A percentile compares a stretch with the other conserved stretches of the same genome.
These are phyloP conservation scores for Sminthurides aquaticus DNA, from an alignment of 2,888 invertebrate species.

Conservation along the genomic window DNA sequence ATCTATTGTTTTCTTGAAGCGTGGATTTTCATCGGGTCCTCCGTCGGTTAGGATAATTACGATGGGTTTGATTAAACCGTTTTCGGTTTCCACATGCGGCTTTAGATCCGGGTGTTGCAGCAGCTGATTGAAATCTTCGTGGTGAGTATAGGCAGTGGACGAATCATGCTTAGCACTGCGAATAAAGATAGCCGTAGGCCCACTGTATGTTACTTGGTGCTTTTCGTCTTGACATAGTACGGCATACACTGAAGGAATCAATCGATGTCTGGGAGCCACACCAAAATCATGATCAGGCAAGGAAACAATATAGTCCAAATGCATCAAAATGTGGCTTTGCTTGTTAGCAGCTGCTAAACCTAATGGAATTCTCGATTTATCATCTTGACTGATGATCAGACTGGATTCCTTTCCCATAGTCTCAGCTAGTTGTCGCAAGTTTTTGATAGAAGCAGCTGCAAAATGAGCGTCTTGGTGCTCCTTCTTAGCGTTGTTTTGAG, in stretches of 20 bases:
- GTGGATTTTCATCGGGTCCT: too few relatives aligned
- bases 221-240: slow-evolving; percentile 2
- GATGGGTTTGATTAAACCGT: slow-evolving; percentile 43
- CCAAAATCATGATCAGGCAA: slow-evolving; percentile 45
- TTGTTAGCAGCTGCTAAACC: slow-evolving; percentile 47
- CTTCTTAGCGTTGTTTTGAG: slow-evolving; percentile 4
- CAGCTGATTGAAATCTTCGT: slow-evolving; percentile 42
- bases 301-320: slow-evolving; percentile 41
- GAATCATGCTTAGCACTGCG: slow-evolving; percentile 44
- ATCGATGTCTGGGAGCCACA: slow-evolving; percentile 44
- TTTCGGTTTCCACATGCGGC: slow-evolving; percentile 36
- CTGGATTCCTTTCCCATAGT: slow-evolving; percentile 3
- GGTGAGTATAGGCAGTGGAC: slow-evolving; percentile 43
- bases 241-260: slow-evolving; percentile 46
- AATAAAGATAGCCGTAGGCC: slow-evolving; percentile 48
- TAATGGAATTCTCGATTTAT: slow-evolving; percentile 44
- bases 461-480: slow-evolving; percentile 13
- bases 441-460: slow-evolving; percentile 12
- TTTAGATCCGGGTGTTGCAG: slow-evolving; percentile 33
- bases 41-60: slow-evolving; percentile 44
- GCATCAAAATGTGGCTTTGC: slow-evolving; percentile 46
- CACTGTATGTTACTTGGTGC: slow-evolving; percentile 45
- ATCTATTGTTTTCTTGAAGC: slow-evolving; percentile 36
- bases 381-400: slow-evolving; percentile 7
- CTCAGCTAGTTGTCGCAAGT: slow-evolving; percentile 8